Evolutionary conservation across 2,113 vertebrate species (phyloP), one percentile per base, ranked within the genome.

Genomic region (Arothron firmamentum): DNA sequence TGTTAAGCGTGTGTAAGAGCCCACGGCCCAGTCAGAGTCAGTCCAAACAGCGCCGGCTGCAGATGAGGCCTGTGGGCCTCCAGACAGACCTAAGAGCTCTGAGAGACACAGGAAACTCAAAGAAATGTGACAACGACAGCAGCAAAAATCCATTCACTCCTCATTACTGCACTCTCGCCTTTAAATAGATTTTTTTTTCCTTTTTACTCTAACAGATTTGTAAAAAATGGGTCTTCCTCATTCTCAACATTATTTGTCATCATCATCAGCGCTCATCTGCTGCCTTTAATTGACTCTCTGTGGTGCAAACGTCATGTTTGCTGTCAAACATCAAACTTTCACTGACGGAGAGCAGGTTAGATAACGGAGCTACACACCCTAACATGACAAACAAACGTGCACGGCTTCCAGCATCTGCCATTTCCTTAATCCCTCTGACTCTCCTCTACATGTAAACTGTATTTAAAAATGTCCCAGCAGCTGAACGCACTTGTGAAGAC

Each of bases 401-500:
- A 45, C 13, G 6, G 14, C 43, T 45, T 45, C 43, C 16, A 45
- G 10, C 6, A 38, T 38, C 34, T 38, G 34, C 6, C 28, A 38
- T 38, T 45, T 45, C 16, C 16, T 45, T 17, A 45, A 14, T 53
- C 13, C 59, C 23, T 57, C 38, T 48, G 9, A 48, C 51, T 58
- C 8, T 61, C 43, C 23, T 61, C 41, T 13, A 56, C 41, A 3
- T 34, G 59, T 76, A 56, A 68, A 75, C 52, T 61, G 57, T 61
- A 50, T 56, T 79, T 79, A 56, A 55, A 76, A 64, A 28, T 54
- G 41, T 63, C 45, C 48, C 56, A 52, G 71, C 70, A 72, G 68
- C 17, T 71, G 55, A 76, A 67, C 57, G 46, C 67, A 83, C 76
- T 19, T 56, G 84, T 57, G 56, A 17, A 68, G 42, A 83, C 84